These are phyloP conservation scores for Luscinia luscinia DNA, from an alignment of 2,797 vertebrate species.

Conservation along the genomic window DNA sequence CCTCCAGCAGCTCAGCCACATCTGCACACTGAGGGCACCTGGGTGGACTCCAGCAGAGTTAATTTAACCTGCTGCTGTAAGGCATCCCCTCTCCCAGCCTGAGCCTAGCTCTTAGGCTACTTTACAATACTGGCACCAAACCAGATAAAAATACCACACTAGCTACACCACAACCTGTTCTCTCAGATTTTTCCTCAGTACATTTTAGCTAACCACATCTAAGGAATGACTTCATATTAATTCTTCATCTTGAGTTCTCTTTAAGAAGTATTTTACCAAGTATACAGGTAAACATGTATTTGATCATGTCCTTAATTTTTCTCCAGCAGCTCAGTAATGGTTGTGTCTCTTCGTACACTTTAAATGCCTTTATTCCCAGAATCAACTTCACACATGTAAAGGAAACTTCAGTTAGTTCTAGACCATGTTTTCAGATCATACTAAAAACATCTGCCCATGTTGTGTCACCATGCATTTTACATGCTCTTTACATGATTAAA, in stretches of 20 bases:
- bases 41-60: background rate
- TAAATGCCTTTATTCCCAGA: background rate
- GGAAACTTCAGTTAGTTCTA: background rate
- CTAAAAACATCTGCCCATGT: background rate
- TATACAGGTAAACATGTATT: background rate
- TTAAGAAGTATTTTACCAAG: background rate
- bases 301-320: background rate
- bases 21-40: background rate
- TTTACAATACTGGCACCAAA: background rate
- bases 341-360: background rate
- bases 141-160: background rate
- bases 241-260: constrained; percentile 28
- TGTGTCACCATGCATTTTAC: background rate
- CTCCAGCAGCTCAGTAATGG: background rate
- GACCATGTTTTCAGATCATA: background rate
- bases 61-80: background rate
- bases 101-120: background rate
- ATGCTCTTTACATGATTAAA: background rate
- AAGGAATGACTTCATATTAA: constrained; percentile 49
- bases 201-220: constrained; percentile 46
- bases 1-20: background rate
- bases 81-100: background rate
- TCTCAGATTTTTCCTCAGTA: constrained; percentile 18
- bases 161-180: background rate
- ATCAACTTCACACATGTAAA: background rate